phyloP scores from a whole-genome alignment of 2,888 invertebrate genomes.

The Allacma fusca region DNA sequence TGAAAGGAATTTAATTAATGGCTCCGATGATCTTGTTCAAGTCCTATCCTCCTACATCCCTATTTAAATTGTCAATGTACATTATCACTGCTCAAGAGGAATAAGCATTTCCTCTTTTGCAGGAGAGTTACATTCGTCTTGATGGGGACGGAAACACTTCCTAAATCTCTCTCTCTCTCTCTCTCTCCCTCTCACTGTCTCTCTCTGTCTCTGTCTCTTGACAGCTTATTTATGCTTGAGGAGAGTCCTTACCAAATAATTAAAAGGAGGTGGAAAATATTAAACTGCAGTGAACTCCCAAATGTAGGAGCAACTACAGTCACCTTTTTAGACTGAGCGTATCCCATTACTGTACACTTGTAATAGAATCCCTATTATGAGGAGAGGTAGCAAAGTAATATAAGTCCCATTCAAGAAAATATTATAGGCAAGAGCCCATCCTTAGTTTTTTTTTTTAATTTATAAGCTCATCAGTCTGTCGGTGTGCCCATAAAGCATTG shows the following conservation, averaged over 20 bases:
- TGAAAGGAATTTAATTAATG: slow-evolving; percentile 28
- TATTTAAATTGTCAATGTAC: slow-evolving; percentile 27
- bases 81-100: not conserved
- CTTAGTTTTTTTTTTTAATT: not conserved
- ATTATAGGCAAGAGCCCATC: not conserved
- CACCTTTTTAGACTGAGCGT: too few relatives aligned
- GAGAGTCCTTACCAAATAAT: slow-evolving; percentile 1
- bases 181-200: too few relatives aligned
- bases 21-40: slow-evolving; percentile 25
- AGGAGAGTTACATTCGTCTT: not conserved
- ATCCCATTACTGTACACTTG: too few relatives aligned
- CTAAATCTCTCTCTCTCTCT: too few relatives aligned
- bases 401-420: not conserved
- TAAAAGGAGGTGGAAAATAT: slow-evolving; percentile 15
- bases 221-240: slow-evolving; percentile 3
- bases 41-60: slow-evolving; percentile 3
- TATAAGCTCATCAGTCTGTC: not conserved
- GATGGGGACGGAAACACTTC: not conserved
- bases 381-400: not conserved
- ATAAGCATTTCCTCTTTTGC: not conserved
- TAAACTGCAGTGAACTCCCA: too few relatives aligned
- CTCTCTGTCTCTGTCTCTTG: not conserved
- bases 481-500: slow-evolving; percentile 2
- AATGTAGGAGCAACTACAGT: too few relatives aligned
- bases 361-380: too few relatives aligned